Conservation (phyloP, 2,113 vertebrate genomes). For the Entosphenus tridentatus region DNA sequence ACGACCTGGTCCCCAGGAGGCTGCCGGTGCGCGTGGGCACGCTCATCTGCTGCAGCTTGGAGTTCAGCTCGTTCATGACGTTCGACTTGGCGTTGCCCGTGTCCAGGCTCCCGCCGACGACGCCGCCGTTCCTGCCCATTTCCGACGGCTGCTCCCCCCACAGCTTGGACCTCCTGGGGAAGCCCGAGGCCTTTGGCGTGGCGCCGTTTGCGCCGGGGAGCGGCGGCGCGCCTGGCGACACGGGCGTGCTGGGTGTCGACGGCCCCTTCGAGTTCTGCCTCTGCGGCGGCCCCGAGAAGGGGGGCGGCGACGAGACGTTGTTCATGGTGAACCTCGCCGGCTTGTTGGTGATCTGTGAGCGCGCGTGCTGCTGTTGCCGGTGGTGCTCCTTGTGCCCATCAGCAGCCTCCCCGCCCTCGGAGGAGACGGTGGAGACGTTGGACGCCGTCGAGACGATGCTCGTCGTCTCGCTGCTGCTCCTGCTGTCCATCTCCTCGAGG, state of each 20-base stretch:
- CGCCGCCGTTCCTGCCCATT: neutral
- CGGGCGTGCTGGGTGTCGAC: neutral
- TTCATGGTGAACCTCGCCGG: no score
- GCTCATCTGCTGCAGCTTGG: constrained; percentile 63
- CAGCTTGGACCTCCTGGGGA: constrained; percentile 3
- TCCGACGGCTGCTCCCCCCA: neutral
- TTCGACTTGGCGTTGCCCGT: constrained; percentile 50
- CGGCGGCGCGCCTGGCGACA: no score
- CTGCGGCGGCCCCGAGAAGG: neutral
- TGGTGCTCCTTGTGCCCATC: constrained; percentile 24
- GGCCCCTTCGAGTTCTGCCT: neutral
- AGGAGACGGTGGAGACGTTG: constrained; percentile 88
- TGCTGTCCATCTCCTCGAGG: constrained; percentile 73
- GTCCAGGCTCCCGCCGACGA: neutral
- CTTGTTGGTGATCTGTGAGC: no score
- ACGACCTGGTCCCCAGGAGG: no score
- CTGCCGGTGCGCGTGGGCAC: constrained; percentile 22
- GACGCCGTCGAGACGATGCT: constrained; percentile 83
- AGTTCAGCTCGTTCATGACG: constrained; percentile 66
- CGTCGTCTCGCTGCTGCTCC: constrained; percentile 78
- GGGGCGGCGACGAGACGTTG: no score
- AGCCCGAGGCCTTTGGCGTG: no score
- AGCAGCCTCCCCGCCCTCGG: constrained; percentile 55
- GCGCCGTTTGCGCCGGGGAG: no score
- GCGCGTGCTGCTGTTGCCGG: neutral